Evolutionary conservation across 2,113 vertebrate genomes (phyloP).

Genomic region (Apistogramma diplotaenia): DNA sequence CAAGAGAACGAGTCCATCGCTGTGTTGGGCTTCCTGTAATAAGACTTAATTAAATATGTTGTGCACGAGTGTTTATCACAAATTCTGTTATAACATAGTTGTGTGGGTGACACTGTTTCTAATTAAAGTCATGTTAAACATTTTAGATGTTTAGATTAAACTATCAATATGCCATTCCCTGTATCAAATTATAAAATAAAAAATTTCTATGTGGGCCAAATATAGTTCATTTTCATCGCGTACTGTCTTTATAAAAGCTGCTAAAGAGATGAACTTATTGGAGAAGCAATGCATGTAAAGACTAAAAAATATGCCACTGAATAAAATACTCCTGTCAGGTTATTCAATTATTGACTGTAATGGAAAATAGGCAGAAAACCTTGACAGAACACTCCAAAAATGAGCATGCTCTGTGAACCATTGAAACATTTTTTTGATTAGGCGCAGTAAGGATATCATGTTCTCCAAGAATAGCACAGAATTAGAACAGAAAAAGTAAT

Average conservation of each 20-base stretch:
- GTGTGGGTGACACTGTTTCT: background rate
- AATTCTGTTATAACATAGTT: background rate
- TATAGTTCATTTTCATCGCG: background rate
- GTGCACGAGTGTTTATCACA: slow-evolving; percentile 27
- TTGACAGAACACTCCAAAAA: background rate
- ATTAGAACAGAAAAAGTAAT: background rate
- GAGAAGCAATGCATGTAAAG: background rate
- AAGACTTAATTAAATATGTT: slow-evolving; percentile 35
- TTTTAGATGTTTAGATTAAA: background rate
- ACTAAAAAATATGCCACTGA: background rate
- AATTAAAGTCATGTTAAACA: background rate
- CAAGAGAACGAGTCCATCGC: slow-evolving; percentile 26
- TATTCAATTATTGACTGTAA: background rate
- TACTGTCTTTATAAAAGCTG: background rate
- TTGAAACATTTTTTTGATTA: rapidly evolving
- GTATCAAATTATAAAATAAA: slow-evolving; percentile 1
- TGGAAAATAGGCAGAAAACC: background rate
- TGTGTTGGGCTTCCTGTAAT: slow-evolving; percentile 42
- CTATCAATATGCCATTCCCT: background rate
- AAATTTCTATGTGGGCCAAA: background rate
- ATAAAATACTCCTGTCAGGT: background rate
- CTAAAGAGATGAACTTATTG: background rate
- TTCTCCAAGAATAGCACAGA: background rate
- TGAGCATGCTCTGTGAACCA: background rate
- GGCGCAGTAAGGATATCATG: background rate